phyloP scores from a whole-genome alignment of 2,888 invertebrate genomes.

The Embidobia sp. region DNA sequence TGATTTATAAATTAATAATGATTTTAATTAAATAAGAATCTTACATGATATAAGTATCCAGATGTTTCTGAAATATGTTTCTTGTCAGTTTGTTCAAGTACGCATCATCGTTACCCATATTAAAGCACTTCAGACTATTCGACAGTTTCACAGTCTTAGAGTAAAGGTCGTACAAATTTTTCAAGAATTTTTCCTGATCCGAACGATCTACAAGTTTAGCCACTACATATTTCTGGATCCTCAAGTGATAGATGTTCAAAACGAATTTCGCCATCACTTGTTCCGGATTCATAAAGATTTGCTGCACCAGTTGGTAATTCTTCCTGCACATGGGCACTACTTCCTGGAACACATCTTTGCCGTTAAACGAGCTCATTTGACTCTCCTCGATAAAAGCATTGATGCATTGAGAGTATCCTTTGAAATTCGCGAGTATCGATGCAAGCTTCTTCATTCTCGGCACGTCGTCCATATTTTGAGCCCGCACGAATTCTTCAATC shows the following conservation, averaged over 20 bases:
- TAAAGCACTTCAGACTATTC: slow-evolving; percentile 87
- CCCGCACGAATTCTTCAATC: slow-evolving; percentile 96
- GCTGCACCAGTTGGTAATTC: slow-evolving; percentile 91
- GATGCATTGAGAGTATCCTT: slow-evolving; percentile 97
- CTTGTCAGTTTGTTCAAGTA: slow-evolving; percentile 90
- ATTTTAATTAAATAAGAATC: too few relatives aligned
- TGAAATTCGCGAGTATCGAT: slow-evolving; percentile 95
- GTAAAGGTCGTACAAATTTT: slow-evolving; percentile 93
- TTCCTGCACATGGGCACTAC: slow-evolving; percentile 94
- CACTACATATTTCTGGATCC: slow-evolving; percentile 92
- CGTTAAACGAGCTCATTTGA: slow-evolving; percentile 93
- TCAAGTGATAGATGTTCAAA: slow-evolving; percentile 95
- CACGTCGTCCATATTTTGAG: slow-evolving; percentile 92
- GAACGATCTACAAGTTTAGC: slow-evolving; percentile 90
- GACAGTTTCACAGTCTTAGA: slow-evolving; percentile 91
- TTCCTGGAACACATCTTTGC: slow-evolving; percentile 94
- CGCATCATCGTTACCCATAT: slow-evolving; percentile 90
- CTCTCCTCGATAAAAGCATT: slow-evolving; percentile 98
- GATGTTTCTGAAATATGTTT: slow-evolving; percentile 90
- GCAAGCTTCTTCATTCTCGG: slow-evolving; percentile 96
- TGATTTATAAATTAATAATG: too few relatives aligned
- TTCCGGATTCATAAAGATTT: slow-evolving; percentile 97
- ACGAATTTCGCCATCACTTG: slow-evolving; percentile 99
- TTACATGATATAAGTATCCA: slow-evolving; percentile 89
- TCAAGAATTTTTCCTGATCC: slow-evolving; percentile 93